phyloP scores from a whole-genome alignment of 2,113 vertebrate species.

The Dromaius novaehollandiae region DNA sequence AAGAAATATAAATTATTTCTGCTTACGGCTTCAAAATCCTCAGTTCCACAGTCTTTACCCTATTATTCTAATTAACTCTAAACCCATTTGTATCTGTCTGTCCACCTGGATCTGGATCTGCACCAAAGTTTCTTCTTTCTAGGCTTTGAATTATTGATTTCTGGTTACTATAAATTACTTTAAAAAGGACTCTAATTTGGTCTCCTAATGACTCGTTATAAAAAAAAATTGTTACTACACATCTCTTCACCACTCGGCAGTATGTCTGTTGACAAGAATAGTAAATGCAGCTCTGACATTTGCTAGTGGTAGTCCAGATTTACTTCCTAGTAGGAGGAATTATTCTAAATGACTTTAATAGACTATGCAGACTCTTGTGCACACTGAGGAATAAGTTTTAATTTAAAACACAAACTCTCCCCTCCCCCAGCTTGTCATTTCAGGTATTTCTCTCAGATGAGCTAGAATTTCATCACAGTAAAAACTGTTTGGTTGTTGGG shows the following conservation, averaged over 20 bases:
- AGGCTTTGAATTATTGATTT: slow-evolving; percentile 28
- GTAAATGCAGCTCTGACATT: not conserved
- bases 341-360: not conserved
- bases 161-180: not conserved
- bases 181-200: not conserved
- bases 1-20: not conserved
- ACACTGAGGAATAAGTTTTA: not conserved
- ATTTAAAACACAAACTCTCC: not conserved
- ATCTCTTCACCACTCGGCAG: not conserved
- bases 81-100: not conserved
- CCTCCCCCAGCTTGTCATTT: not conserved
- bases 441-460: not conserved
- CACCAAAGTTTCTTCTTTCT: not conserved
- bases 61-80: not conserved
- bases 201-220: not conserved
- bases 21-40: not conserved
- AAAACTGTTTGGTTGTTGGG: not conserved
- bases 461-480: not conserved
- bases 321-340: not conserved
- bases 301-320: not conserved
- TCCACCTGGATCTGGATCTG: not conserved
- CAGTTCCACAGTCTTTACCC: not conserved
- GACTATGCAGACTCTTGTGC: not conserved
- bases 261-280: not conserved
- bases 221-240: not conserved